A percentile compares a stretch with the other conserved stretches of the same genome.
These are phyloP conservation scores for Paramormyrops kingsleyae DNA, from an alignment of 2,113 vertebrate genomes.

Conservation along the genomic window DNA sequence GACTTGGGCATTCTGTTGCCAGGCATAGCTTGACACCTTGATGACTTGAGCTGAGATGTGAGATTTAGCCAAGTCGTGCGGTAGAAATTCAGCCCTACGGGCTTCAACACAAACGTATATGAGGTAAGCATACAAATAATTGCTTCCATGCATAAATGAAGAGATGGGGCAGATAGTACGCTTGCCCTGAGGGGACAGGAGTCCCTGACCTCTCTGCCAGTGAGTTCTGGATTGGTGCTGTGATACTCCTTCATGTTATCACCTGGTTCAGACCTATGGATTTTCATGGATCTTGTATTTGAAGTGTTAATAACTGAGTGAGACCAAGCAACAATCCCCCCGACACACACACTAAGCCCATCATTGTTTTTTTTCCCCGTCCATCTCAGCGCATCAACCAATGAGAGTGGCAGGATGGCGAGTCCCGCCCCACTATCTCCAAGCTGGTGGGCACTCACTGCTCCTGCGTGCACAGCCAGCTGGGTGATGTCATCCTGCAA, in stretches of 20 bases:
- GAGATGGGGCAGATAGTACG: neutral
- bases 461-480: slow-evolving; percentile 30
- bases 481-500: slow-evolving; percentile 62
- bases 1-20: neutral
- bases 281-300: slow-evolving; percentile 5
- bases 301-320: slow-evolving; percentile 35
- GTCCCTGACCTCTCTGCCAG: neutral
- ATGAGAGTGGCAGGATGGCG: slow-evolving; percentile 14
- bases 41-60: neutral
- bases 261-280: neutral
- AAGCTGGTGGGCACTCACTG: slow-evolving; percentile 25
- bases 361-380: neutral
- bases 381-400: slow-evolving; percentile 25
- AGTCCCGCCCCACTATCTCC: neutral
- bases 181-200: neutral
- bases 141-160: neutral
- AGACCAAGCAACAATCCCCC: neutral
- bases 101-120: neutral
- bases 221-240: neutral
- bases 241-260: neutral
- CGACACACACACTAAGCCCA: neutral
- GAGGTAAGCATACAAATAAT: neutral
- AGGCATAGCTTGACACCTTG: neutral
- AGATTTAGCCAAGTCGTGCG: neutral
- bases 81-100: neutral